Conservation (phyloP, 1,140 invertebrate genomes). For the Lordiphosa mommai region DNA sequence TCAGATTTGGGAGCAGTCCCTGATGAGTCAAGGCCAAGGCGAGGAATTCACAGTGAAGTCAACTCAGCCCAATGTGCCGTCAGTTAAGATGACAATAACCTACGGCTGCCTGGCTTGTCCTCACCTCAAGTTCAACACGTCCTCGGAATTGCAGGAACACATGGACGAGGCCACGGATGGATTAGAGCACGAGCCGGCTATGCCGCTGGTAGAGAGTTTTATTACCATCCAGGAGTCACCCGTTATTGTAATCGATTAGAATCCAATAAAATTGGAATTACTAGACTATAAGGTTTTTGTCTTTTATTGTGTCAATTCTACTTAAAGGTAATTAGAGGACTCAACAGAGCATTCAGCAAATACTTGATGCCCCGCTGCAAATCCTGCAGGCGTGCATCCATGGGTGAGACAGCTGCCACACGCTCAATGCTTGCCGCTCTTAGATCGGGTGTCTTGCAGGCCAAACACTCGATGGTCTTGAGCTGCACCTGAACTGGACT, state of each 20-base stretch:
- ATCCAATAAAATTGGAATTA: background rate
- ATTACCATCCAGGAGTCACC: background rate
- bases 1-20: background rate
- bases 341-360: conserved; percentile 87
- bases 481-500: conserved; percentile 80
- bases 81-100: background rate
- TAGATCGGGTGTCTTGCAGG: conserved; percentile 83
- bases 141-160: background rate
- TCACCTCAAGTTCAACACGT: background rate
- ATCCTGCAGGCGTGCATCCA: conserved; percentile 82
- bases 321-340: conserved; percentile 88
- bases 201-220: background rate
- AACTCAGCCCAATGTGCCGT: background rate
- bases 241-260: background rate
- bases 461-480: conserved; percentile 84
- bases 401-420: conserved; percentile 65
- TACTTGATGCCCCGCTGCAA: conserved; percentile 85
- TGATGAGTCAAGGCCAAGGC: too few species aligned
- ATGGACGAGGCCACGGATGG: background rate
- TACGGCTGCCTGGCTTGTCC: background rate
- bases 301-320: conserved; percentile 57
- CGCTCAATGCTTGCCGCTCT: conserved; percentile 79
- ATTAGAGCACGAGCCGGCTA: background rate
- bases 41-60: background rate
- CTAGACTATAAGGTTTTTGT: background rate